Evolutionary conservation across 1,140 invertebrate genomes (phyloP).

Genomic region (Drosophila gunungcola): DNA sequence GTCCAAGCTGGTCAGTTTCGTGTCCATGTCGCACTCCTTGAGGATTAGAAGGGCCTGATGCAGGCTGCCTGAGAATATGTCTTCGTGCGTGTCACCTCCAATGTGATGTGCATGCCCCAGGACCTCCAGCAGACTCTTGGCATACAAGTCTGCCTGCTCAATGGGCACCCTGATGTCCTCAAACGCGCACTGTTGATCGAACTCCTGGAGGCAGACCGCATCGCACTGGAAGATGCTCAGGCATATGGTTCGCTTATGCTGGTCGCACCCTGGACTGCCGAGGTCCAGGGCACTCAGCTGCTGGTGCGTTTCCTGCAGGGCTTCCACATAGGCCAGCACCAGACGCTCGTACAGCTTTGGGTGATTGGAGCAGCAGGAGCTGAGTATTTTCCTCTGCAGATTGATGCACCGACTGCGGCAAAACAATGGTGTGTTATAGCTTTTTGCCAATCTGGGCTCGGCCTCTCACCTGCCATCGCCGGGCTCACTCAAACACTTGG

Average conservation of each 20-base stretch:
- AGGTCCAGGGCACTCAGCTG: conserved; percentile 43
- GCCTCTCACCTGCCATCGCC: conserved; percentile 42
- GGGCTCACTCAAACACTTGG: conserved; percentile 42
- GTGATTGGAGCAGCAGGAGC: conserved; percentile 70
- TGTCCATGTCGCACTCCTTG: conserved; percentile 67
- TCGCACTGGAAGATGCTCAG: conserved; percentile 53
- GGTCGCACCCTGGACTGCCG: background rate
- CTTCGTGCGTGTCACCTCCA: conserved; percentile 54
- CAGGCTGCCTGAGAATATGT: conserved; percentile 58
- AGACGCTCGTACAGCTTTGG: conserved; percentile 62
- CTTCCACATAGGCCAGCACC: conserved; percentile 57
- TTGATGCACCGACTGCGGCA: conserved; percentile 48
- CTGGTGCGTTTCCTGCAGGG: conserved; percentile 52
- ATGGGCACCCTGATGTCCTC: conserved; percentile 44
- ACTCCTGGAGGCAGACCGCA: conserved; percentile 52
- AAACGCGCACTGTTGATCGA: conserved; percentile 59
- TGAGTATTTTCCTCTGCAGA: conserved; percentile 67
- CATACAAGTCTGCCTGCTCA: conserved; percentile 45
- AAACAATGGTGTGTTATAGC: background rate
- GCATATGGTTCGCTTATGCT: background rate
- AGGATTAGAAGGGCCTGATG: conserved; percentile 57
- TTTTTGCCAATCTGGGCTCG: too few relatives aligned
- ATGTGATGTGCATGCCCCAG: conserved; percentile 58
- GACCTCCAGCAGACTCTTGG: conserved; percentile 54
- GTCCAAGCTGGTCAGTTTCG: conserved; percentile 54